phyloP scores from a whole-genome alignment of 1,140 invertebrate genomes.

The Pogonus chalceus region DNA sequence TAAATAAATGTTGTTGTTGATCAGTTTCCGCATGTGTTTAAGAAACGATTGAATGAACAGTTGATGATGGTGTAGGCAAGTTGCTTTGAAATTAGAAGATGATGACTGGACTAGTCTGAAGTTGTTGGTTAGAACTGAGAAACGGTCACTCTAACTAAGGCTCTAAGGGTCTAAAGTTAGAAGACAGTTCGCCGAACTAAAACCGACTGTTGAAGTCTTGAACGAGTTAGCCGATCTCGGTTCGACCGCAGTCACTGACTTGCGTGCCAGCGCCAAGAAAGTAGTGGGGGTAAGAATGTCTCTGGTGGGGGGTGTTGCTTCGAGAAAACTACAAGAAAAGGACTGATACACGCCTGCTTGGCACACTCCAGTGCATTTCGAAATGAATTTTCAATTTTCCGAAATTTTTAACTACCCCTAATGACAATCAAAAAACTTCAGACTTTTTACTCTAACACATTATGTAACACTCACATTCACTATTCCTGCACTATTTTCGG shows the following conservation, averaged over 20 bases:
- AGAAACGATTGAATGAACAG: background rate
- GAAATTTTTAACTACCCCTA: too few species aligned
- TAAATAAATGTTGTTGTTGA: background rate
- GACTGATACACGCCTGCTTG: background rate
- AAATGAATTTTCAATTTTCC: too few species aligned
- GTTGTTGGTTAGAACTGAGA: background rate
- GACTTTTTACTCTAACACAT: too few species aligned
- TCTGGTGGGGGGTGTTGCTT: background rate
- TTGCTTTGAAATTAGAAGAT: too few species aligned
- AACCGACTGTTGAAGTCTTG: conserved; percentile 1
- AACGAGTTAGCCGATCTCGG: background rate
- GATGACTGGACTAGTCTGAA: background rate
- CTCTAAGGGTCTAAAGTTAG: background rate
- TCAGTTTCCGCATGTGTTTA: background rate
- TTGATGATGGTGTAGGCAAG: background rate
- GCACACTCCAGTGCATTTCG: too few species aligned
- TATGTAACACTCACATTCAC: too few species aligned
- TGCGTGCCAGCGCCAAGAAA: conserved; percentile 2
- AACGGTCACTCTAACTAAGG: background rate
- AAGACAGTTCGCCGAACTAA: conserved; percentile 4
- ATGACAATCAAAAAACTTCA: too few species aligned
- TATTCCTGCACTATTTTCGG: too few species aligned
- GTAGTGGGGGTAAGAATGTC: background rate
- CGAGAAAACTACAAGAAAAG: conserved; percentile 1
- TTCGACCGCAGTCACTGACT: background rate